Evolutionary conservation across 30 jellyfish, hydroid and myxozoan species (phyloP), one percentile per base, ranked within the genome.

Genomic region (Morbakka virulenta): DNA sequence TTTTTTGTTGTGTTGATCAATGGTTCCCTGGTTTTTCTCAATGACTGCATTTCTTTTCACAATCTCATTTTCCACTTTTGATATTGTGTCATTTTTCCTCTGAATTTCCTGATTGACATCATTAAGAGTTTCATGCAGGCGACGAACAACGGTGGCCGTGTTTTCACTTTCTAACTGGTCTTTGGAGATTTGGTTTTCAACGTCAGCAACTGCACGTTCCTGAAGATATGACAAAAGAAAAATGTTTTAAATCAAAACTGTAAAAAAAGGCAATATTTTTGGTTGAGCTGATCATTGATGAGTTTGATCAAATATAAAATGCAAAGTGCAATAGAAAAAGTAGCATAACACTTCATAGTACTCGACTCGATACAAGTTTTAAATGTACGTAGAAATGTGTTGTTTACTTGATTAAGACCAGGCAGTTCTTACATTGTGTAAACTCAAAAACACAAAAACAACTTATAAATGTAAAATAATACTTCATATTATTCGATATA

Each of bases 21-120:
- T 70, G 14, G 86, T 67, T 13, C 98, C 98, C 72, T 91, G 96
- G 47, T 91, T 91, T 91, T 91, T 91, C 41, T 91, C 98, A 67
- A 91, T 84, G 53, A 91, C 95, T 0, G 98, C 96, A 80, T 91
- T 91, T 61, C 95, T 74, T 62, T 70, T 84, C 24, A 78, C 81
- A 28, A 84, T 91, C 71, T 91, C 98, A 70, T 80, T 91, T 64
- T 91, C 98, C 28, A 91, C 79, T n/a, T 91, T 70, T 28, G 98
- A 84, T 32, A 91, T 91, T 30, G 95, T 80, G 31, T 73, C 90
- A 47, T 91, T 91, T 78, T 91, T 91, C 82, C 84, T 94, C 30
- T 91, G 91, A 61, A 91, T 91, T n/a, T 78, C 98, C 13, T 53
- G 50, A 67, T 91, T 91, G 67, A 91, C 74, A 48, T 64, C 77